phyloP scores from a whole-genome alignment of 2,797 vertebrate genomes.

The Pseudomugil tenellus region DNA sequence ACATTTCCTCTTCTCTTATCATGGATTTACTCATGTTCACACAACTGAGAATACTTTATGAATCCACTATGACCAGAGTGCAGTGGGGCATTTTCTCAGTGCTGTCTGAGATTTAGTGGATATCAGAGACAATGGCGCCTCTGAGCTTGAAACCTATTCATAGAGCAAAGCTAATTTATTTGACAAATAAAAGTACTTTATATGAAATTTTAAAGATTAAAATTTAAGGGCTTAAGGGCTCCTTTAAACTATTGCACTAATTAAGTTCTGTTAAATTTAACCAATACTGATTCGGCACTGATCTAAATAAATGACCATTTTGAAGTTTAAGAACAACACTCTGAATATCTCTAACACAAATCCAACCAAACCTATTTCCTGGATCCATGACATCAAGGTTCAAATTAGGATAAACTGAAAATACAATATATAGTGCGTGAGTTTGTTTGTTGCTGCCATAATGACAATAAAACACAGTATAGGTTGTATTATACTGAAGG shows the following conservation, averaged over 20 bases:
- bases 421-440: neutral
- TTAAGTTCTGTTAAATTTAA: neutral
- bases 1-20: constrained; percentile 53
- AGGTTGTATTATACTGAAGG: neutral
- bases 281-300: too few species aligned
- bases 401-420: too few species aligned
- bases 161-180: neutral
- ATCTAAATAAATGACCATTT: neutral
- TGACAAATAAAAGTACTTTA: neutral
- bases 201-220: neutral
- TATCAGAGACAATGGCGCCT: neutral
- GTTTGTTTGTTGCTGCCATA: neutral
- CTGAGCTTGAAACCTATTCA: neutral
- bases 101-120: neutral
- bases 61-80: neutral
- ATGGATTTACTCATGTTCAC: neutral
- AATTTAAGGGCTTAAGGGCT: too few species aligned
- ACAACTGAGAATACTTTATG: neutral
- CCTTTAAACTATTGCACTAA: too few species aligned
- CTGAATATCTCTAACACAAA: neutral
- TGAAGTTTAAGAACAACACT: neutral
- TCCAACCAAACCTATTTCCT: neutral
- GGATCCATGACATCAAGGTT: neutral
- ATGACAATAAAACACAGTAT: neutral
- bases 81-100: neutral